Base-by-base conservation (phyloP, 2,797 vertebrate species). In the Atherinosoma microstoma region DNA sequence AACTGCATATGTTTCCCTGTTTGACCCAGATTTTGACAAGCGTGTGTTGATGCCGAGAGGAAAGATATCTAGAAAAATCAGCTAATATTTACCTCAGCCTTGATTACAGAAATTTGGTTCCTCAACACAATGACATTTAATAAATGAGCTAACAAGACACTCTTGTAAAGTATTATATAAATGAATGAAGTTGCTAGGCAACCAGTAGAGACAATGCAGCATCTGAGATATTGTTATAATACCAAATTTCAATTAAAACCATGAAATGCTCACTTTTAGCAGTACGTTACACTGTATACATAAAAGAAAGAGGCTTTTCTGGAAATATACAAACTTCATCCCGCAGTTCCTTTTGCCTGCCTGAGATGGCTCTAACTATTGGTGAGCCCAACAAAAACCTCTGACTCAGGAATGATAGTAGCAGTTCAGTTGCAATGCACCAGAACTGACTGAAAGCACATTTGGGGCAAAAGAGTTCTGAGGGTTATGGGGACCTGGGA, bases 161-260 rank as follows among this genome's bases (percentile, higher is more conserved):
- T 59, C 58, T 59, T 59, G 18, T n/a, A 65, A 58, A 62, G 24
- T 35, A 32, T 27, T 24, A 24, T 38, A 34, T 53, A 58, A 54
- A 68, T 36, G 45, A 68, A 65, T 59, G 22, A 75, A 15, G 67
- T 58, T 75, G 61, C 75, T 64, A 71, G 1, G 70, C 64, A 78
- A 78, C 82, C 51, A 36, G 27, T 24, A 24, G 32, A 58, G 54
- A 69, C 40, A 57, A 22, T 59, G 64, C 24, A 62, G 20, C 4
- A 5, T 59, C 22, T 42, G 57, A 65, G 49, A 15, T 36, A n/a
- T 6, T n/a, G 6, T 45, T 38, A 51, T 20, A 16, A 12, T 16
- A 45, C 30, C 54, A 20, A 22, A 65, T 29, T 51, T 35, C 29
- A 22, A 59, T 54, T 12, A 32, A 51, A 61, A 51, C 35, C 34